Base-by-base conservation (phyloP, 2,888 invertebrate genomes). In the Andrena minutula region DNA sequence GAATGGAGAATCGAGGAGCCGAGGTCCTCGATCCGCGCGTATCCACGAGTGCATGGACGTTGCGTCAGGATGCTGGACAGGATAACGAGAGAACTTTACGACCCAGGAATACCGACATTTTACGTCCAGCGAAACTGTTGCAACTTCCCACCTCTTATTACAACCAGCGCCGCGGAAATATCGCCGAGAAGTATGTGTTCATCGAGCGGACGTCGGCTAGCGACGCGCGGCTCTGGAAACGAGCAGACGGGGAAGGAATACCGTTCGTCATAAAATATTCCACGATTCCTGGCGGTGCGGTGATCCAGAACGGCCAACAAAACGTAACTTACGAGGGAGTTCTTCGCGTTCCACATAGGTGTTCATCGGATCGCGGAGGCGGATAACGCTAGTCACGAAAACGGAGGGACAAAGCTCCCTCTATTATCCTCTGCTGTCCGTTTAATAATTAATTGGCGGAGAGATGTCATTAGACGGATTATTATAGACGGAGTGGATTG, bases 1-100 rank as follows among this genome's bases (percentile, higher is more conserved):
- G 88, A 86, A 88, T 88, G 76, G 56, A 81, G 85, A 88, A 88
- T 88, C 75, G 79, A 79, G 79, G 77, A 69, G 66, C 66, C 72
- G 60, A 56, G 73, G 41, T 30, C 71, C 65, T 32, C 64, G n/a
- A 58, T 47, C 23, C n/a, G 68, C 32, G 49, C 47, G 63, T 60
- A 79, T 64, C 53, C 65, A 41, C 49, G 10, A 2, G 61, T 60
- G 63, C 64, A 80, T 61, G 69, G 26, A 75, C 65, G 72, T 56
- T 51, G 58, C 70, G 63, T 53, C 60, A 73, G 69, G 77, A 78
- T 73, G 69, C 65, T 49, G 74, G 51, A 10, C 81, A 71, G 53
- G 66, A 70, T 68, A 72, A 78, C 72, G 68, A 82, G 74, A 81
- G 66, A 72, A 72, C 58, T 80, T 80, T 77, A 77, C 80, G 72